Evolutionary conservation across 1,140 invertebrate species (phyloP).

Genomic region (Drosophila pseudoananassae): DNA sequence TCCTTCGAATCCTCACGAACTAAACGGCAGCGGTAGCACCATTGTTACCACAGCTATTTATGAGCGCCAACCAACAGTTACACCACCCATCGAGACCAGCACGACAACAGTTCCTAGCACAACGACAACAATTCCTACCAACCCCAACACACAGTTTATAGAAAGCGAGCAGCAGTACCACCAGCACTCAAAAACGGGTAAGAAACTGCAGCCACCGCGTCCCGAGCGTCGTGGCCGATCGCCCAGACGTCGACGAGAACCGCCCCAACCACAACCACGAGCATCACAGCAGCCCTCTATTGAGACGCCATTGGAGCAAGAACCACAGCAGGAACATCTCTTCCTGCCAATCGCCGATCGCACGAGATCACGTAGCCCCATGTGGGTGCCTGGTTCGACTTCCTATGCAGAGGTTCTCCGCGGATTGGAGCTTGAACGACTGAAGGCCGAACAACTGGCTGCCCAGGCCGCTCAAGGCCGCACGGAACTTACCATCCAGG

Average conservation of each 20-base stretch:
- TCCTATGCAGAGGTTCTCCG: constrained; percentile 91
- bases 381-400: constrained; percentile 89
- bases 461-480: constrained; percentile 36
- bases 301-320: constrained; percentile 34
- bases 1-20: constrained; percentile 5
- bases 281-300: constrained; percentile 30
- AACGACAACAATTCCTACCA: constrained; percentile 13
- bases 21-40: constrained; percentile 30
- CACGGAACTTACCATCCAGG: constrained; percentile 63
- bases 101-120: constrained; percentile 40
- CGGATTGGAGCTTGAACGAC: constrained; percentile 84
- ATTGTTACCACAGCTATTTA: constrained; percentile 26
- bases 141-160: constrained; percentile 56
- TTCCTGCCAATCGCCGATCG: constrained; percentile 75
- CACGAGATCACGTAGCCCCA: constrained; percentile 88
- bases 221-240: constrained; percentile 75
- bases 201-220: constrained; percentile 59
- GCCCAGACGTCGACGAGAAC: constrained; percentile 60
- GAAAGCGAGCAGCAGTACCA: constrained; percentile 59
- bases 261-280: constrained; percentile 2
- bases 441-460: constrained; percentile 60
- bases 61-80: constrained; percentile 23
- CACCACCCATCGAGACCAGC: constrained; percentile 33
- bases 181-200: constrained; percentile 45
- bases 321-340: constrained; percentile 57